Percentiles rank a stretch among this genome's conserved stretches.
Conservation (phyloP, 37 sponge, comb jelly and placozoan species). For the Lycopodina hypogea region DNA sequence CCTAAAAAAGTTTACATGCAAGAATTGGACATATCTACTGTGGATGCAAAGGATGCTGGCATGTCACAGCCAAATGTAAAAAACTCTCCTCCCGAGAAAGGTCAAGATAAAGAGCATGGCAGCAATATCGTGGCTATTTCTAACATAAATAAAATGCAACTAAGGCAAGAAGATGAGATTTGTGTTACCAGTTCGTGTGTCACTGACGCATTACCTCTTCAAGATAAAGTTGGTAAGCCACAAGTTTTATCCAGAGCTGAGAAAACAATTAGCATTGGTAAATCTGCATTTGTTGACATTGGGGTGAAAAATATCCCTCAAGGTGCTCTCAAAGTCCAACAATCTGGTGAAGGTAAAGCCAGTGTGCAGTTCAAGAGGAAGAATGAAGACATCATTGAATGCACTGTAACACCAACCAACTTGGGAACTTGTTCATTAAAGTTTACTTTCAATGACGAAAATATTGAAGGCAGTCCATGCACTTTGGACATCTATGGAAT, state of each 20-base stretch:
- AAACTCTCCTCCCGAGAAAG: slow-evolving; percentile 15
- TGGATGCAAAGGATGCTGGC: slow-evolving; percentile 67
- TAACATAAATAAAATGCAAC: no score
- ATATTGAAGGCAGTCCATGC: slow-evolving; percentile 72
- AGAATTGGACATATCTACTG: slow-evolving; percentile 19
- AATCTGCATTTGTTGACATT: slow-evolving; percentile 36
- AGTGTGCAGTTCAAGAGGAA: slow-evolving; percentile 21
- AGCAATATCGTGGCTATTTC: no score
- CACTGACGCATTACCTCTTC: slow-evolving; percentile 62
- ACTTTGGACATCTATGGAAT: background rate
- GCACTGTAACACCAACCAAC: slow-evolving; percentile 14
- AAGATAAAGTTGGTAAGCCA: slow-evolving; percentile 13
- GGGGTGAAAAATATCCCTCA: slow-evolving; percentile 52
- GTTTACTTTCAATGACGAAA: slow-evolving; percentile 38
- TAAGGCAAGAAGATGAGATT: slow-evolving; percentile 6
- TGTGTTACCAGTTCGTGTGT: slow-evolving; percentile 31
- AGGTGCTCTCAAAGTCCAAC: slow-evolving; percentile 53
- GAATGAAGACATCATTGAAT: slow-evolving; percentile 29
- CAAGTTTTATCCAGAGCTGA: slow-evolving; percentile 14
- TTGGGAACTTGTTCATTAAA: slow-evolving; percentile 37
- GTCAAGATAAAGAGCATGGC: no score
- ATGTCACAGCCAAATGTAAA: slow-evolving; percentile 48
- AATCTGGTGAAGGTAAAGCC: slow-evolving; percentile 36
- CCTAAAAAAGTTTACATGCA: slow-evolving; percentile 23
- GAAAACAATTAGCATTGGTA: slow-evolving; percentile 31